Conservation (phyloP, 2,113 vertebrate genomes). For the Oostethus manadensis region DNA sequence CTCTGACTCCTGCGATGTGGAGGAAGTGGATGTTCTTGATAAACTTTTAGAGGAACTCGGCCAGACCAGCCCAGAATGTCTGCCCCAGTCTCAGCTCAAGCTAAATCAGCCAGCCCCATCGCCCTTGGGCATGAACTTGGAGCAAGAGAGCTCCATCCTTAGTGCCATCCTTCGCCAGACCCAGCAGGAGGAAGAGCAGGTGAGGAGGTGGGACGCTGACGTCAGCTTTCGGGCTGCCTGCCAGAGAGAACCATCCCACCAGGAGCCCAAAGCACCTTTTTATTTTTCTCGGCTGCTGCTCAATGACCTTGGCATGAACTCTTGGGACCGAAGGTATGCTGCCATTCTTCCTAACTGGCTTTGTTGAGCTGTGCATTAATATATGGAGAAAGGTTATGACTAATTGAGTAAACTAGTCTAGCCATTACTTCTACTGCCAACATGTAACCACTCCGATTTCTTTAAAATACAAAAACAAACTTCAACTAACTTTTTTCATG, state of each 20-base stretch:
- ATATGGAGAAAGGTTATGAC: neutral
- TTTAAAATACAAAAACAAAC: neutral
- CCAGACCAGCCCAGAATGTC: conserved; percentile 87
- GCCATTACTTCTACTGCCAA: neutral
- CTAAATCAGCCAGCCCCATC: conserved; percentile 85
- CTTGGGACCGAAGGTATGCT: conserved; percentile 92
- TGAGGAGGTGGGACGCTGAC: conserved; percentile 64
- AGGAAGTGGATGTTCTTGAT: conserved; percentile 81
- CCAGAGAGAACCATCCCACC: conserved; percentile 75
- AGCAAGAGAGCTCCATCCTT: conserved; percentile 80
- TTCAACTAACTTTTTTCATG: neutral
- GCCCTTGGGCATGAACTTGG: conserved; percentile 80
- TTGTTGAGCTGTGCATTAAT: neutral
- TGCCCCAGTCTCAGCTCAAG: conserved; percentile 76
- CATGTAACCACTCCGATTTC: neutral
- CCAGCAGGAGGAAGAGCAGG: conserved; percentile 76
- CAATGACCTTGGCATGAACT: conserved; percentile 94
- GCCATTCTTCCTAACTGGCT: neutral
- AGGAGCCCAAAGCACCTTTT: conserved; percentile 86
- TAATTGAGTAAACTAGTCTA: neutral
- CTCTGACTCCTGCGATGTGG: conserved; percentile 51
- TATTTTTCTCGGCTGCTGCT: conserved; percentile 92
- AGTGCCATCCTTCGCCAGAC: conserved; percentile 80
- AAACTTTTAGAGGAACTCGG: conserved; percentile 83
- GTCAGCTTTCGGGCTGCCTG: conserved; percentile 63